phyloP scores from a whole-genome alignment of 2,113 vertebrate species.

The Ptyas mucosa region DNA sequence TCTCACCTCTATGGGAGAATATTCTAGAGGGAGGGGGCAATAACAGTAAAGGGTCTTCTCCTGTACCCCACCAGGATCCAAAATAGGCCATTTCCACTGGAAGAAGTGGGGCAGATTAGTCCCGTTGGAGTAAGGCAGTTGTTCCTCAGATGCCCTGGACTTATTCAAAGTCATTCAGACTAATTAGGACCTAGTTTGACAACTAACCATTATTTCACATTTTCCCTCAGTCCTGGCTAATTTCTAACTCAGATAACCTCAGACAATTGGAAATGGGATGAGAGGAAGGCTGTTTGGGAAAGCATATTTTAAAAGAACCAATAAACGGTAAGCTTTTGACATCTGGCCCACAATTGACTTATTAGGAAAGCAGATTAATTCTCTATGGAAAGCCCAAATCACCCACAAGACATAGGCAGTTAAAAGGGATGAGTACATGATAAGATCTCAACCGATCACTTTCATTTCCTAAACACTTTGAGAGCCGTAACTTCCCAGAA shows the following conservation, averaged over 20 bases:
- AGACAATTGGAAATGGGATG: not conserved
- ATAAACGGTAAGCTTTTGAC: not conserved
- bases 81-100: too few relatives aligned
- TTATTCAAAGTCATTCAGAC: not conserved
- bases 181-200: not conserved
- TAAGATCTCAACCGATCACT: constrained; percentile 48
- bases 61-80: too few relatives aligned
- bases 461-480: constrained; percentile 61
- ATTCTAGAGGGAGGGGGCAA: too few relatives aligned
- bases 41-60: too few relatives aligned
- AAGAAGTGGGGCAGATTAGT: too few relatives aligned
- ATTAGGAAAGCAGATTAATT: not conserved
- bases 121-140: not conserved
- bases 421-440: constrained; percentile 18
- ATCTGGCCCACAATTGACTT: accelerated
- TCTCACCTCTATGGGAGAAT: too few relatives aligned
- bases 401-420: not conserved
- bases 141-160: not conserved
- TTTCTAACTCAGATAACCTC: not conserved
- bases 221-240: not conserved
- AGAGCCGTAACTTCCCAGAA: constrained; percentile 57
- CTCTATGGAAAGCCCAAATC: not conserved
- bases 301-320: not conserved
- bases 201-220: not conserved
- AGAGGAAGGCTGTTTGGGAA: not conserved